These are phyloP conservation scores for Acronicta alni DNA, from an alignment of 2,888 invertebrate genomes.

Conservation along the genomic window DNA sequence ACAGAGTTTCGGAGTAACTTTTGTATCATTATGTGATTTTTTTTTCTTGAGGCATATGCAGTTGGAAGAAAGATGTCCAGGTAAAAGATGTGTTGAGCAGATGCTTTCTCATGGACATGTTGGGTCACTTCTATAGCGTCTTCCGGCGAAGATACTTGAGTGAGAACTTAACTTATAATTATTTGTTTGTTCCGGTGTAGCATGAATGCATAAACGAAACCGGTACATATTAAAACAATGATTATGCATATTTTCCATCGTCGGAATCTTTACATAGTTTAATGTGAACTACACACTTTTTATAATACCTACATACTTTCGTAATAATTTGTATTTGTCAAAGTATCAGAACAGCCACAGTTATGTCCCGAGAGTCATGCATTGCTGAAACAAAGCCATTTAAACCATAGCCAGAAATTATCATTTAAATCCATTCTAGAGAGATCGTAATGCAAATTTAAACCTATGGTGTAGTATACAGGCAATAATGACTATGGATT, in stretches of 20 bases:
- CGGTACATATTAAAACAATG: not conserved
- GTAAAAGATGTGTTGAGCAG: constrained; percentile 76
- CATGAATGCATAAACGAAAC: constrained; percentile 18
- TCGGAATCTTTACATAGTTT: not conserved
- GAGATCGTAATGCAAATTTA: too few species aligned
- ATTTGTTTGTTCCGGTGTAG: constrained; percentile 30
- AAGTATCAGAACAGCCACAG: too few species aligned
- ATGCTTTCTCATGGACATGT: constrained; percentile 68
- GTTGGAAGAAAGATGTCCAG: constrained; percentile 72
- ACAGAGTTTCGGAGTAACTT: constrained; percentile 80
- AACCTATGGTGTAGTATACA: too few species aligned
- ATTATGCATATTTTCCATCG: constrained; percentile 11
- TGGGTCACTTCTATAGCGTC: constrained; percentile 64
- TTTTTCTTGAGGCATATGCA: constrained; percentile 84
- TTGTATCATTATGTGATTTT: constrained; percentile 82
- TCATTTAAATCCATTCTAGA: too few species aligned
- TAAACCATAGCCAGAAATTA: too few species aligned
- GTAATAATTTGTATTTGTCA: too few species aligned
- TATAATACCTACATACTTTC: too few species aligned
- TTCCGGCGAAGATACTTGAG: constrained; percentile 56
- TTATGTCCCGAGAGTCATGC: too few species aligned
- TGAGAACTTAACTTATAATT: constrained; percentile 26
- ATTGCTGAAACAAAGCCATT: too few species aligned
- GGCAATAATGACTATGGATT: too few species aligned
- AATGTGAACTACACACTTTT: too few species aligned